Evolutionary conservation across 2,888 invertebrate species (phyloP), one percentile per base, ranked within the genome.

Genomic region (Netelia inedita): DNA sequence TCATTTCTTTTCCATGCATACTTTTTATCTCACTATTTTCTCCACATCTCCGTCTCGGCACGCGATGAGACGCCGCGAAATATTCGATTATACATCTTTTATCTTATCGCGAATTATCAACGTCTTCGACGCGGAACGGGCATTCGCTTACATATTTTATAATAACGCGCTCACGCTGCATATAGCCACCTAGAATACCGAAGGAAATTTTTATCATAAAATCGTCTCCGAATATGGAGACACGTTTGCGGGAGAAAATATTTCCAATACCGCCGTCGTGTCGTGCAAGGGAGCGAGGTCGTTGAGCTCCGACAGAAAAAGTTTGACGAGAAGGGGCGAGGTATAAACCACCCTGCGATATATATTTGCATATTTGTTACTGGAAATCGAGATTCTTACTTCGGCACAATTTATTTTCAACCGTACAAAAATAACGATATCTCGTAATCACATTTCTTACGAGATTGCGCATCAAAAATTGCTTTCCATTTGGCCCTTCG

Each of bases 1-100:
- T 53, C 76, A 61, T 72, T 57, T 82, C 80, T 21, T 73, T 69
- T 69, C 83, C 80, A 73, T 86, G 74, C 83, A 81, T 75, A 78
- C 71, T 74, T 68, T 72, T 23, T 23, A 16, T 78, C 35, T 41
- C 35, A 9, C 69, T 35, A 6, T 35, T 57, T 73, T 81, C 59
- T 71, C 28, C 46, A 71, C 53, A 79, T 65, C 79, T 50, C 79
- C 28, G 19, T 35, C 63, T 53, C 35, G 21, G 50, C 23, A 41
- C 74, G 28, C 41, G 41, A 28, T 19, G n/a, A 2, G 9, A 57
- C 41, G 68, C 43, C 9, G 78, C 21, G 23, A 72, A 28, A 50
- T 82, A 61, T 79, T 28, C 23, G 43, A 71, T 71, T 41, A 68
- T n/a, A 35, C 41, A 1, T n/a, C 21, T 21, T 63, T 59, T 46